Base-by-base conservation (phyloP, 2,888 invertebrate species). In the Yponomeuta sedellus region DNA sequence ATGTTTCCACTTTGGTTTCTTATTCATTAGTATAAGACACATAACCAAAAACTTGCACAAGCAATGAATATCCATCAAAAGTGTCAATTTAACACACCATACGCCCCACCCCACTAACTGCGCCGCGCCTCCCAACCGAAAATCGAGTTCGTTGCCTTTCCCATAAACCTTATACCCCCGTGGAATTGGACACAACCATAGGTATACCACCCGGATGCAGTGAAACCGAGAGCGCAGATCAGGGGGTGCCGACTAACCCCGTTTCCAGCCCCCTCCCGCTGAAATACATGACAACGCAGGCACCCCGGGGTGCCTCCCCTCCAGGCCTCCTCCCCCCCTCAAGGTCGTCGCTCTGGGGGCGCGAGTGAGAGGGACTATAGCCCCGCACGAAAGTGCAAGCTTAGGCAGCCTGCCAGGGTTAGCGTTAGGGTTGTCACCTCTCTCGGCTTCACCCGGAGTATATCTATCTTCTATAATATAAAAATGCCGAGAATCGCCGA, bases 301-400 rank as follows among this genome's bases (percentile, higher is more conserved):
- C 79, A 71, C 68, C 64, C 67, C 57, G 44, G 16, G 1, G 44
- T 16, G 44, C 44, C 44, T 16, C 67, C 69, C 69, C 66, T 64
- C 58, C 68, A 72, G 73, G 22, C 66, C 70, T 73, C 74, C 75
- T 28, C 66, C 70, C 73, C 74, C 75, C 75, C 79, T 91, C 91
- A 91, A 91, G 91, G 91, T 92, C 91, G 70, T 67, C 70, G 70
- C 88, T 78, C 75, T 74, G 79, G 82, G 82, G 65, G 58, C 65
- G 78, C 76, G 69, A 72, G 77, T 69, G 68, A 74, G 82, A 85
- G 73, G 72, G 83, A 78, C 78, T 56, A 75, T 73, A 83, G 77
- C 81, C 80, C 81, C 79, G 71, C 71, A 71, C 69, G 83, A 87
- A 86, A 88, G 86, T 91, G 91, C 91, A 91, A 88, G 91, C 39